phyloP scores from a whole-genome alignment of 2,888 invertebrate species.

The Acronicta psi region DNA sequence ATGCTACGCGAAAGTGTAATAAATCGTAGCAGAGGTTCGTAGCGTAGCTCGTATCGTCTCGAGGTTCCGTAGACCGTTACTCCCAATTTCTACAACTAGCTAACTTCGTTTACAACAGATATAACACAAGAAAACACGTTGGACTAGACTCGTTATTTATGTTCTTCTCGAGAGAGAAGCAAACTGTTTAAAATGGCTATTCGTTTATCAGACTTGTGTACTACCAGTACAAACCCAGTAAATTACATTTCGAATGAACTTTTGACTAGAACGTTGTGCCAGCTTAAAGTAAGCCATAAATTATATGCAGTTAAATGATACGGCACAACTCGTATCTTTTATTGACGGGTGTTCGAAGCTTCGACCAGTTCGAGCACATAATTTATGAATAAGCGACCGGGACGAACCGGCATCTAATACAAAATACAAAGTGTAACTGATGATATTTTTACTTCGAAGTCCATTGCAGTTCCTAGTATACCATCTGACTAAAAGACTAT shows the following conservation, averaged over 20 bases:
- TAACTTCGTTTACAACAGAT: constrained; percentile 31
- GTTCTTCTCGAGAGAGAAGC: constrained; percentile 25
- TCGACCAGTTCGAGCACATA: constrained; percentile 39
- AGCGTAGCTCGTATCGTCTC: constrained; percentile 26
- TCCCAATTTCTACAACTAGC: constrained; percentile 13
- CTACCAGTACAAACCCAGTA: constrained; percentile 37
- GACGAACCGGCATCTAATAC: constrained; percentile 8
- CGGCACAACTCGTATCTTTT: constrained; percentile 46
- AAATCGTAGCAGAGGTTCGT: constrained; percentile 22
- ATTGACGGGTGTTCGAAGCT: constrained; percentile 48
- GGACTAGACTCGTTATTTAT: constrained; percentile 41
- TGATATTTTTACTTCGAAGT: constrained; percentile 14
- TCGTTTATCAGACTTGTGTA: constrained; percentile 45
- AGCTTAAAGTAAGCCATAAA: constrained; percentile 49
- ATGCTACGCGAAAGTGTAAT: constrained; percentile 7
- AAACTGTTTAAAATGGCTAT: constrained; percentile 34
- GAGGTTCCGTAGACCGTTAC: constrained; percentile 16
- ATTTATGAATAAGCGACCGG: constrained; percentile 46
- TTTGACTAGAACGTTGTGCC: constrained; percentile 24
- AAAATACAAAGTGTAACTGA: constrained; percentile 1
- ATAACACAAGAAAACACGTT: constrained; percentile 15
- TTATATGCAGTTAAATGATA: constrained; percentile 48
- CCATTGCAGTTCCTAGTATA: constrained; percentile 21
- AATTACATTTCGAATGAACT: constrained; percentile 36
- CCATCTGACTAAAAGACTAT: neutral